phyloP scores from a whole-genome alignment of 1,140 invertebrate species.

The Frieseomelitta varia region DNA sequence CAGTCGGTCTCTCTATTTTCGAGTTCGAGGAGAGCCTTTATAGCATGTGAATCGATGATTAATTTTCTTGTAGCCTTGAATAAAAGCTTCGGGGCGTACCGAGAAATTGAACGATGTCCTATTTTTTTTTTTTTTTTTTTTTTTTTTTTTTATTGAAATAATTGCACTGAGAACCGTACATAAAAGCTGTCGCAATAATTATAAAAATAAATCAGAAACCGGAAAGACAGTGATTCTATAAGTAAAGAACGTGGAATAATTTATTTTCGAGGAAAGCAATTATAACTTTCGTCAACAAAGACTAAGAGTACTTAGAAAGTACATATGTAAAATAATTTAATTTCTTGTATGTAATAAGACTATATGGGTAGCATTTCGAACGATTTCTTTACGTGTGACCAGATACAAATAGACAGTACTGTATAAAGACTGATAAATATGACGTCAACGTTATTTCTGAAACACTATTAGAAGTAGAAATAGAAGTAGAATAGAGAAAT shows the following conservation, averaged over 20 bases:
- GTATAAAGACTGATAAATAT: neutral
- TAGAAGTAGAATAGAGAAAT: too few relatives aligned
- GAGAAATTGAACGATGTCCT: conserved; percentile 10
- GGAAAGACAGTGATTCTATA: neutral
- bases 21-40: neutral
- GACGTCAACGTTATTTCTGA: neutral
- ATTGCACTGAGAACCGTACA: neutral
- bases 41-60: neutral
- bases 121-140: conserved; percentile 28
- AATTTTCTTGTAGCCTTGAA: neutral
- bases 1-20: neutral
- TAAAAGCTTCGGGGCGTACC: neutral
- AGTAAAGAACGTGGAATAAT: neutral
- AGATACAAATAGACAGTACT: neutral
- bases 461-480: too few relatives aligned
- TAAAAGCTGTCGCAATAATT: neutral
- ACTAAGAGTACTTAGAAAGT: neutral
- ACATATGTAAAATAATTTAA: too few relatives aligned
- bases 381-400: neutral
- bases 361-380: too few relatives aligned
- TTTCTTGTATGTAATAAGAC: too few relatives aligned
- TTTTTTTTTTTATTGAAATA: neutral
- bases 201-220: neutral
- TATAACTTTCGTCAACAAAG: neutral
- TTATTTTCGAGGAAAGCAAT: neutral